A percentile compares a stretch with the other conserved stretches of the same genome.
phyloP scores from a whole-genome alignment of 2,113 vertebrate genomes.

The Chamaetylas fuelleborni region DNA sequence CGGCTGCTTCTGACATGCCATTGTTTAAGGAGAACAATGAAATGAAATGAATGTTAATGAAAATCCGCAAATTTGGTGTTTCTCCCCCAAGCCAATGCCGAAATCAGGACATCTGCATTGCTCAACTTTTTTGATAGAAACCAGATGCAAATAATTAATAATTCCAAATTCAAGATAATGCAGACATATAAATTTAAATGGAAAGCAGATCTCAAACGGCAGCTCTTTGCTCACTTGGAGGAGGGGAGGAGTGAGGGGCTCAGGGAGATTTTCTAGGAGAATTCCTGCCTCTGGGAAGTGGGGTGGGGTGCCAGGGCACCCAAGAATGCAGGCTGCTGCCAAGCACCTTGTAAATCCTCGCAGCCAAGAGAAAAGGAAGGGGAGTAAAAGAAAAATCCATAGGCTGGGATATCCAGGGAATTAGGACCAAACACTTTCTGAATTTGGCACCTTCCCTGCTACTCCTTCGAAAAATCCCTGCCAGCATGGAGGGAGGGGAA shows the following conservation, averaged over 20 bases:
- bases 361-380: neutral
- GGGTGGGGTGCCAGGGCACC: neutral
- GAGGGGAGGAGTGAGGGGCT: neutral
- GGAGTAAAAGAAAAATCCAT: neutral
- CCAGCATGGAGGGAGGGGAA: neutral
- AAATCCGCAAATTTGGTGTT: neutral
- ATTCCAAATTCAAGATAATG: neutral
- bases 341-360: neutral
- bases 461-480: neutral
- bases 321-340: neutral
- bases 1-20: neutral
- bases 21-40: constrained; percentile 11
- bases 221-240: neutral
- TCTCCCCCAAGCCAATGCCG: neutral
- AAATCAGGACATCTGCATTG: constrained; percentile 46
- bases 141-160: constrained; percentile 49
- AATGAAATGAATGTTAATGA: no score
- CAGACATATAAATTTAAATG: constrained; percentile 2
- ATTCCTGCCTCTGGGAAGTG: neutral
- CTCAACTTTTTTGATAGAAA: constrained; percentile 21
- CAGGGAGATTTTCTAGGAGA: neutral
- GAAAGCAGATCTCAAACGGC: neutral
- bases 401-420: neutral
- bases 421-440: neutral
- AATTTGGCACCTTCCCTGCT: constrained; percentile 3